A percentile compares a stretch with the other conserved stretches of the same genome.
phyloP scores from a whole-genome alignment of 1,140 invertebrate species.

The Kradibia gibbosae region DNA sequence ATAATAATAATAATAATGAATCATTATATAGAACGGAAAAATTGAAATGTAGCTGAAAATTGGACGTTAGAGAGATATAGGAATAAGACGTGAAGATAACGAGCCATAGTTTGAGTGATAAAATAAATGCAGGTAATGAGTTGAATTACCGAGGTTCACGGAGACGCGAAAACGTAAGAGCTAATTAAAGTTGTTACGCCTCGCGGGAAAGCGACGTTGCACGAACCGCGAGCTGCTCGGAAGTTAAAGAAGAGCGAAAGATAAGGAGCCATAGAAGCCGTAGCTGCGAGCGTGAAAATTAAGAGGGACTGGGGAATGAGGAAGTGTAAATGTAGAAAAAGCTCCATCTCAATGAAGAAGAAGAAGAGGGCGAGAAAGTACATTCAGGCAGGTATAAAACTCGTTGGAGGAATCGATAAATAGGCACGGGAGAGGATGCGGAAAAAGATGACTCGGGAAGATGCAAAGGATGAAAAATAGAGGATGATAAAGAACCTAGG shows the following conservation, averaged over 20 bases:
- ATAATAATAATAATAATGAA: too few relatives aligned
- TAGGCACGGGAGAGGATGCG: constrained; percentile 31
- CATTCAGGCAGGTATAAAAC: constrained; percentile 26
- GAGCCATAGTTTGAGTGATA: constrained; percentile 13
- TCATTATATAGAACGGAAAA: too few relatives aligned
- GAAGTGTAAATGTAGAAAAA: constrained; percentile 38
- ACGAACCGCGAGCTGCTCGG: constrained; percentile 2
- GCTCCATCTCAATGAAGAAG: not conserved
- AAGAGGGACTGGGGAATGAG: constrained; percentile 33
- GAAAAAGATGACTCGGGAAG: constrained; percentile 7
- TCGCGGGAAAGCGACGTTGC: constrained; percentile 36
- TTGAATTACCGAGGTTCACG: not conserved
- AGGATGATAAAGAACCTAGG: constrained; percentile 7
- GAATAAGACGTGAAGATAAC: not conserved
- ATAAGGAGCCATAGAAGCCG: constrained; percentile 21
- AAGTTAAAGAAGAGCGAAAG: constrained; percentile 28
- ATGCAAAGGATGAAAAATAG: constrained; percentile 29
- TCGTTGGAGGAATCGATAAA: constrained; percentile 41
- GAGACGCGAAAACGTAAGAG: constrained; percentile 6
- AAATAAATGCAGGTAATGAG: constrained; percentile 35
- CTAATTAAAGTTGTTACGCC: constrained; percentile 47
- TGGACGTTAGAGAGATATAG: not conserved
- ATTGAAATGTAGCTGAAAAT: not conserved
- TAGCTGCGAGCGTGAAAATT: constrained; percentile 22
- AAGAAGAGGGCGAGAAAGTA: constrained; percentile 28